Conservation (phyloP, 2,797 vertebrate genomes). For the Trichosurus vulpecula region DNA sequence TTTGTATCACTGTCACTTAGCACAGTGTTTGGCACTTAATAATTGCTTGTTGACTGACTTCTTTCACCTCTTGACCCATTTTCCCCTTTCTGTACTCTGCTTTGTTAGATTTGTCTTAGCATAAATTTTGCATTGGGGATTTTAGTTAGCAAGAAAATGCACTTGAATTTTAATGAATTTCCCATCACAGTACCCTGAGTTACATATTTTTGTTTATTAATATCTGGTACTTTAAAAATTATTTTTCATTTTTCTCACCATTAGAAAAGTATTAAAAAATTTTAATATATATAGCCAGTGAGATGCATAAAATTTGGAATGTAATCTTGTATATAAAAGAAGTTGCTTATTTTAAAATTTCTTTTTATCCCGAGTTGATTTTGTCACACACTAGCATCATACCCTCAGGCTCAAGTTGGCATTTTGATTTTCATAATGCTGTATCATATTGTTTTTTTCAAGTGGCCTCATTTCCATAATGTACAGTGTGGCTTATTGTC, state of each 20-base stretch:
- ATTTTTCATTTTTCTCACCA: slow-evolving; percentile 30
- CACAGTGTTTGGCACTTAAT: neutral
- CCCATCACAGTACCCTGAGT: accelerated
- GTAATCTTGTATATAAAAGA: slow-evolving; percentile 34
- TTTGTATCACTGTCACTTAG: neutral
- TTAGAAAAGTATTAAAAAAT: slow-evolving; percentile 4
- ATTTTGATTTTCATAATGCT: slow-evolving; percentile 42
- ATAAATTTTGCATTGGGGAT: neutral
- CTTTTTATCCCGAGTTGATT: slow-evolving; percentile 33
- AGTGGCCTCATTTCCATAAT: neutral
- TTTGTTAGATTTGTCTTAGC: slow-evolving; percentile 26
- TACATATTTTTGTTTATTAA: slow-evolving; percentile 21
- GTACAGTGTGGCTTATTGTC: neutral
- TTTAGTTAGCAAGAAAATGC: slow-evolving; percentile 22
- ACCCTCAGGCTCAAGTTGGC: slow-evolving; percentile 48
- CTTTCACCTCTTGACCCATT: neutral
- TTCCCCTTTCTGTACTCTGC: neutral
- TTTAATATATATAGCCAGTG: neutral
- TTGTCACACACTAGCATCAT: neutral
- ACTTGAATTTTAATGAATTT: slow-evolving; percentile 26
- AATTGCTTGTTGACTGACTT: neutral
- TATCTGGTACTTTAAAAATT: slow-evolving; percentile 11
- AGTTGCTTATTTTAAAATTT: neutral
- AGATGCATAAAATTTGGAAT: accelerated
- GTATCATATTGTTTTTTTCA: neutral